phyloP scores from a whole-genome alignment of 2,797 vertebrate genomes.

The Rachycentron canadum region DNA sequence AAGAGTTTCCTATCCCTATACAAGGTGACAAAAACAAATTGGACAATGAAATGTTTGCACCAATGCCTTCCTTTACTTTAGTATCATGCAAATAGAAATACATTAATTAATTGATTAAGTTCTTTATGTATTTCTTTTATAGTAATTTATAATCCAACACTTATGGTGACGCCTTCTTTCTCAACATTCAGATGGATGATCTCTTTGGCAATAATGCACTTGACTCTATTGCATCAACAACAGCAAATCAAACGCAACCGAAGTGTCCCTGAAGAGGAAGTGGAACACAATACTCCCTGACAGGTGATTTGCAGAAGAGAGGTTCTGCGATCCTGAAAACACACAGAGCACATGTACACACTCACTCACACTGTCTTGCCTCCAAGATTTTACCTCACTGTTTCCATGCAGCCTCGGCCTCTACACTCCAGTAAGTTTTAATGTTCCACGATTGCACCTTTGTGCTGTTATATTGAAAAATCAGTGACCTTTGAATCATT shows the following conservation, averaged over 20 bases:
- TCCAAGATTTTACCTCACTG: constrained; percentile 35
- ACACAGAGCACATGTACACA: constrained; percentile 14
- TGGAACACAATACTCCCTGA: constrained; percentile 36
- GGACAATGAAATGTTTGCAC: constrained; percentile 6
- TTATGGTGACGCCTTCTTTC: not conserved
- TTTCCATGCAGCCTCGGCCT: constrained; percentile 37
- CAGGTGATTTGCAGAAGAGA: constrained; percentile 48
- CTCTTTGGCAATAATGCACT: constrained; percentile 25
- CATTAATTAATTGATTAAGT: not conserved
- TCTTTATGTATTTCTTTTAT: not conserved
- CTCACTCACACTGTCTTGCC: constrained; percentile 12
- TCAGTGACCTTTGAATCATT: constrained; percentile 59
- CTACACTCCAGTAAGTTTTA: constrained; percentile 39
- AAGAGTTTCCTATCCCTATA: not conserved
- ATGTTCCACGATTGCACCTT: constrained; percentile 44
- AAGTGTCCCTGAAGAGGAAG: constrained; percentile 40
- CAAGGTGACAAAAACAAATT: constrained; percentile 3
- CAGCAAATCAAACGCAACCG: constrained; percentile 52
- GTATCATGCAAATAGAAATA: constrained; percentile 19
- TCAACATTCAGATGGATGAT: constrained; percentile 33
- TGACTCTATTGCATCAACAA: constrained; percentile 42
- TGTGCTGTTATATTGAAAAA: constrained; percentile 54
- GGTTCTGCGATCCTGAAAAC: constrained; percentile 19
- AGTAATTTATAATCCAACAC: not conserved
- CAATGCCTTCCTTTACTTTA: not conserved